phyloP scores from a whole-genome alignment of 2,888 invertebrate genomes.

The Rhagonycha lutea region DNA sequence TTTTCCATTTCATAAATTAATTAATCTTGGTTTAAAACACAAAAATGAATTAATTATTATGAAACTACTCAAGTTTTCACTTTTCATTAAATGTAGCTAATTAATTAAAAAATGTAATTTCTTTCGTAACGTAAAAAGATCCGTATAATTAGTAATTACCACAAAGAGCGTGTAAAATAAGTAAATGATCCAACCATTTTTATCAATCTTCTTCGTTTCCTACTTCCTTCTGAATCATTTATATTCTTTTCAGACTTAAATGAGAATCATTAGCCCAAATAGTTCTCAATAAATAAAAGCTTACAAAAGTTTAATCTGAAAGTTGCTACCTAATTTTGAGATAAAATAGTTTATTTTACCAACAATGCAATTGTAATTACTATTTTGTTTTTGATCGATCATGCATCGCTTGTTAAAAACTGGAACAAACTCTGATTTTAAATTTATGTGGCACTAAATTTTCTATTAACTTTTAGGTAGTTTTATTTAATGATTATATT shows the following conservation, averaged over 20 bases:
- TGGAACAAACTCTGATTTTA: not conserved
- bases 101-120: not conserved
- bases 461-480: not conserved
- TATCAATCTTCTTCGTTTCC: conserved; percentile 6
- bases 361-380: not conserved
- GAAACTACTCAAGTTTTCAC: not conserved
- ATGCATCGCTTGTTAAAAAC: not conserved
- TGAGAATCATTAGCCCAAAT: conserved; percentile 20
- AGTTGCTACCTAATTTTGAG: not conserved
- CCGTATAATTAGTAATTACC: not conserved
- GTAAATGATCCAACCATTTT: not conserved
- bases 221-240: conserved; percentile 8
- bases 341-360: not conserved
- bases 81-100: not conserved
- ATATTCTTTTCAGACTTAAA: conserved; percentile 9
- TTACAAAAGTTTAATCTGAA: conserved; percentile 18
- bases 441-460: not conserved
- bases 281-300: conserved; percentile 21
- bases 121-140: not conserved
- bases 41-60: not conserved
- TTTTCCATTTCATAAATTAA: not conserved
- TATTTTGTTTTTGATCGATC: not conserved
- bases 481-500: not conserved
- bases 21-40: not conserved
- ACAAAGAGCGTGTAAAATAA: not conserved